These are phyloP conservation scores for Diplodus sargus DNA, from an alignment of 2,797 vertebrate species.

Conservation along the genomic window DNA sequence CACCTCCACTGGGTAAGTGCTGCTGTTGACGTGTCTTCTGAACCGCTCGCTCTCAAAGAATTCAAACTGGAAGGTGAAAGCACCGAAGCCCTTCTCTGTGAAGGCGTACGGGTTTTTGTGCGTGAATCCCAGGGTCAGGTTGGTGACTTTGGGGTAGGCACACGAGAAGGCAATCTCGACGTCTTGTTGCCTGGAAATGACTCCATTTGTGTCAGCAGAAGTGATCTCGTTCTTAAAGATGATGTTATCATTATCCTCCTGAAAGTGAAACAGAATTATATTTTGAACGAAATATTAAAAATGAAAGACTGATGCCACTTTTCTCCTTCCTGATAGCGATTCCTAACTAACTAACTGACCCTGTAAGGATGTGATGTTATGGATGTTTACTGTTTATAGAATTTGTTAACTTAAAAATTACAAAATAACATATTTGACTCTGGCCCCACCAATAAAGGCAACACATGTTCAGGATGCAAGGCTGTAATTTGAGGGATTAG, in stretches of 20 bases:
- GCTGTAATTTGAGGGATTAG: no score
- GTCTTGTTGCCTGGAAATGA: constrained; percentile 57
- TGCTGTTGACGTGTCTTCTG: constrained; percentile 8
- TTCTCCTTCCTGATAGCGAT: no score
- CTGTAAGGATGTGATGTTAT: no score
- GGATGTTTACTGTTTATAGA: no score
- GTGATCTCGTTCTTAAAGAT: constrained; percentile 69
- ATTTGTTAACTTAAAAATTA: no score
- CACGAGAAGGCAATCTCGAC: constrained; percentile 62
- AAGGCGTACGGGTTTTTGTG: constrained; percentile 61
- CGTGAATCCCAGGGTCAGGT: constrained; percentile 53
- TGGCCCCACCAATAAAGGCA: no score
- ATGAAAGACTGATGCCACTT: no score
- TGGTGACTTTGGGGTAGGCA: constrained; percentile 54
- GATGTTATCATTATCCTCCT: constrained; percentile 64
- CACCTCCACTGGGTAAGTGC: constrained; percentile 67
- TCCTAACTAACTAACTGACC: no score
- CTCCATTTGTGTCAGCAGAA: constrained; percentile 17
- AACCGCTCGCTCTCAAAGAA: constrained; percentile 60
- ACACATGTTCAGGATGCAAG: no score
- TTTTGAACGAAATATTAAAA: neutral
- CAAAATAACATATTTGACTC: no score
- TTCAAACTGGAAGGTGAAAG: constrained; percentile 71
- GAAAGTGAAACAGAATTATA: neutral
- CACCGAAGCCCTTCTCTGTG: constrained; percentile 64